phyloP scores from a whole-genome alignment of 2,797 vertebrate species.

The Malurus splendens region DNA sequence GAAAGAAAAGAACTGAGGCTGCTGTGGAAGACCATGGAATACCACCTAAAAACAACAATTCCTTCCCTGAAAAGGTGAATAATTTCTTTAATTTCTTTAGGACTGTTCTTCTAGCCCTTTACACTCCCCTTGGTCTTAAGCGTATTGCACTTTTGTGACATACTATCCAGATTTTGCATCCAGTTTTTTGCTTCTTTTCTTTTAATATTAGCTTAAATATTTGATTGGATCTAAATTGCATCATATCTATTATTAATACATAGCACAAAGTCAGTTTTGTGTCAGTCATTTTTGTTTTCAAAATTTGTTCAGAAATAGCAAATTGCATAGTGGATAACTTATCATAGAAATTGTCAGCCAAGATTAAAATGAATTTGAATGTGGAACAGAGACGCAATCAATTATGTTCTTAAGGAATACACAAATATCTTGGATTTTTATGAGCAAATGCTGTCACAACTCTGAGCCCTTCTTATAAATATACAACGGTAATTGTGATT shows the following conservation, averaged over 20 bases:
- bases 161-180: background rate
- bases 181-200: background rate
- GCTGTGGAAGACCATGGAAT: background rate
- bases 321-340: background rate
- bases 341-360: background rate
- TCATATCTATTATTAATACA: background rate
- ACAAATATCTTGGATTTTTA: background rate
- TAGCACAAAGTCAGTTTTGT: background rate
- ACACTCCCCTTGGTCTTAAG: background rate
- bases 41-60: background rate
- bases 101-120: background rate
- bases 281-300: background rate
- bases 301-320: background rate
- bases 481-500: background rate
- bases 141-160: background rate
- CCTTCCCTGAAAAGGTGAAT: background rate
- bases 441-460: background rate
- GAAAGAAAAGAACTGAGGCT: background rate
- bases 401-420: background rate
- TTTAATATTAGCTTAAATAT: background rate
- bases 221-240: background rate
- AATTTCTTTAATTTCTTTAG: background rate
- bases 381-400: background rate
- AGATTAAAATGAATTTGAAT: background rate
- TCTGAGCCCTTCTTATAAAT: constrained; percentile 9